Conservation (phyloP, 2,888 invertebrate genomes). For the Phengaris arion region DNA sequence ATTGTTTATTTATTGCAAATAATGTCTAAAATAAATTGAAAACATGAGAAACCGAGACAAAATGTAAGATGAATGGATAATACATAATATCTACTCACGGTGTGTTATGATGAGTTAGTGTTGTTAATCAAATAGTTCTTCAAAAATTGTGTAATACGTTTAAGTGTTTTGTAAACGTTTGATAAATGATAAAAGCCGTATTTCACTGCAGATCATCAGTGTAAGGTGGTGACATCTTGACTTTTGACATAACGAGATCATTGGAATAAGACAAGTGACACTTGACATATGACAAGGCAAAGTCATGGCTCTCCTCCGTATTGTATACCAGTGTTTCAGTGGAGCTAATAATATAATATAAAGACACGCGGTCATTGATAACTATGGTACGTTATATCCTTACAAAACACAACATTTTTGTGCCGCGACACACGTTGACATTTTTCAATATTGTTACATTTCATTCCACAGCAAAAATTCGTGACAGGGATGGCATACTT, state of each 20-base stretch:
- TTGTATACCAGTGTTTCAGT: no score
- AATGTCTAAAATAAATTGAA: neutral
- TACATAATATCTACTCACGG: constrained; percentile 23
- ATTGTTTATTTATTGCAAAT: neutral
- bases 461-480: no score
- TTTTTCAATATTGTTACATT: no score
- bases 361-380: no score
- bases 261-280: constrained; percentile 22
- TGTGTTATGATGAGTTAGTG: constrained; percentile 22
- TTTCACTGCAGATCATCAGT: constrained; percentile 22
- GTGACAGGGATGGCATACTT: no score
- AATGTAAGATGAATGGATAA: constrained; percentile 19
- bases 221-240: constrained; percentile 6
- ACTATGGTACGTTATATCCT: no score
- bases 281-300: neutral
- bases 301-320: neutral
- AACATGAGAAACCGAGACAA: constrained; percentile 6
- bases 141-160: constrained; percentile 17
- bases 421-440: no score
- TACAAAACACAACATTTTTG: no score
- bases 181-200: constrained; percentile 11
- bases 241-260: constrained; percentile 20
- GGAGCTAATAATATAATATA: no score
- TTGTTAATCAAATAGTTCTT: constrained; percentile 7
- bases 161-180: constrained; percentile 19